Percentiles rank a stretch among this genome's conserved stretches.
phyloP scores from a whole-genome alignment of 2,888 invertebrate species.

The Dione vanillae region DNA sequence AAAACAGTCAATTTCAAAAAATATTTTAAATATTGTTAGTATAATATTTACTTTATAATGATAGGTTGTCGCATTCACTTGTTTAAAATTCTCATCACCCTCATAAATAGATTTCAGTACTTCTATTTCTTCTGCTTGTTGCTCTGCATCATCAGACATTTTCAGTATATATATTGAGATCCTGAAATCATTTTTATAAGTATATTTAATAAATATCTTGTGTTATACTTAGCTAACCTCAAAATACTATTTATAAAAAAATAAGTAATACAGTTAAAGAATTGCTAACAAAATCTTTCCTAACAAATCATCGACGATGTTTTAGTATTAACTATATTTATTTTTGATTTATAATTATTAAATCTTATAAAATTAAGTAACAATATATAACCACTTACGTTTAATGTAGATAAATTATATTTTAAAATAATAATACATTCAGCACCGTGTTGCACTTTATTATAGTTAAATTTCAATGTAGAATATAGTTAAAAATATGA shows the following conservation, averaged over 20 bases:
- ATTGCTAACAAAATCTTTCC: not conserved
- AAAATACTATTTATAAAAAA: not conserved
- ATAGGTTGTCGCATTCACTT: constrained; percentile 90
- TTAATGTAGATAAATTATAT: constrained; percentile 4
- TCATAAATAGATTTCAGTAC: constrained; percentile 97
- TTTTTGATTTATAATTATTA: not conserved
- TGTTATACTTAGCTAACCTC: constrained; percentile 22
- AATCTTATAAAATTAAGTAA: not conserved
- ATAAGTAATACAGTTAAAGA: not conserved
- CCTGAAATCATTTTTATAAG: constrained; percentile 27
- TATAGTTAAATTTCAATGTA: not conserved
- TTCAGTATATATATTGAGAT: constrained; percentile 36
- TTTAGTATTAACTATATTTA: not conserved
- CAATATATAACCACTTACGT: constrained; percentile 7
- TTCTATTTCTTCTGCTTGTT: constrained; percentile 94
- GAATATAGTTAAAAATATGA: constrained; percentile 10
- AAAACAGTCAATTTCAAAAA: too few relatives aligned
- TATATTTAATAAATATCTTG: not conserved
- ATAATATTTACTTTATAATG: constrained; percentile 92
- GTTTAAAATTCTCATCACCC: constrained; percentile 94
- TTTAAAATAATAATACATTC: not conserved
- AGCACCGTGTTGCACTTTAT: constrained; percentile 11
- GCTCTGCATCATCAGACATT: constrained; percentile 84
- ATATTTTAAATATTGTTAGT: constrained; percentile 1
- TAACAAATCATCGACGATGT: too few relatives aligned